Evolutionary conservation across 2,888 invertebrate genomes (phyloP).

Genomic region (Perdita meconis): DNA sequence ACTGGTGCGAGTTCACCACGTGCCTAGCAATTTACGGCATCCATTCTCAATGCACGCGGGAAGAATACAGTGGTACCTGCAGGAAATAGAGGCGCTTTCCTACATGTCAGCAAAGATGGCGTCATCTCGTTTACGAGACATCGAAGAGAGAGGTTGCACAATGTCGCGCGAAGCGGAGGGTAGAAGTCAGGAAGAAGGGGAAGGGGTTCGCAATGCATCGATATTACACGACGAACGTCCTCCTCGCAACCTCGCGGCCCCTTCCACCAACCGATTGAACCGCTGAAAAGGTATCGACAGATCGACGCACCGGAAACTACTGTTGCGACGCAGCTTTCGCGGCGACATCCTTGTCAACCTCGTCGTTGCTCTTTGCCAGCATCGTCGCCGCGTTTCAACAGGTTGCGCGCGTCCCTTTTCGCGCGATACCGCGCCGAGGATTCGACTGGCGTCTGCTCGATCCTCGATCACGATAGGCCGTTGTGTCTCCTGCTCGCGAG

Average conservation of each 20-base stretch:
- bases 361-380: conserved; percentile 64
- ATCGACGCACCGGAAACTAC: conserved; percentile 76
- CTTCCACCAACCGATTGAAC: conserved; percentile 55
- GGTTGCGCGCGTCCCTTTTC: conserved; percentile 79
- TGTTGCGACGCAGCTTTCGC: conserved; percentile 61
- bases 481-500: no score
- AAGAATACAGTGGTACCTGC: conserved; percentile 46
- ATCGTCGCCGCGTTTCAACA: conserved; percentile 75
- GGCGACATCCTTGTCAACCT: conserved; percentile 62
- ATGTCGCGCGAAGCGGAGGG: conserved; percentile 44
- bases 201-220: conserved; percentile 61
- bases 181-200: conserved; percentile 56
- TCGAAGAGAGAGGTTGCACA: conserved; percentile 25
- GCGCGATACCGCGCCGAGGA: conserved; percentile 67
- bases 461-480: neutral
- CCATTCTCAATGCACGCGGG: neutral
- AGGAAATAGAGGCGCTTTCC: conserved; percentile 55
- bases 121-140: conserved; percentile 49
- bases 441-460: neutral
- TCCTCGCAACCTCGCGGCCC: conserved; percentile 22
- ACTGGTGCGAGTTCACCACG: conserved; percentile 24
- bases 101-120: conserved; percentile 50
- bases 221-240: conserved; percentile 47
- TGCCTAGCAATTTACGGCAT: conserved; percentile 30
- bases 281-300: conserved; percentile 74